Percentiles rank a stretch among this genome's conserved stretches.
Conservation (phyloP, 2,113 vertebrate species). For the Amblyopsis rosae region DNA sequence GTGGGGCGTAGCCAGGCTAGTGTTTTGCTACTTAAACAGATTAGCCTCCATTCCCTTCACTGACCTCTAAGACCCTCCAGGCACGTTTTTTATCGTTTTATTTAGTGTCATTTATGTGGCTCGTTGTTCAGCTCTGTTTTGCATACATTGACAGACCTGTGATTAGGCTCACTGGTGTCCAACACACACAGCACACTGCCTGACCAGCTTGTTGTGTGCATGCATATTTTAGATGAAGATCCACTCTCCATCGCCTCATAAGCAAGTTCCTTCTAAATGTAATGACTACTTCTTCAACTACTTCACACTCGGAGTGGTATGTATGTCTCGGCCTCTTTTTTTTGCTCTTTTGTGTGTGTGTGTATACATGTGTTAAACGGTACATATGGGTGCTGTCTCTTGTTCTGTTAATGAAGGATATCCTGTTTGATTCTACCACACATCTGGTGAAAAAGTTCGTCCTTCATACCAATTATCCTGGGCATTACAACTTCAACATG, state of each 20-base stretch:
- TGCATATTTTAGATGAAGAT: constrained; percentile 91
- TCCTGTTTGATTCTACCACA: constrained; percentile 96
- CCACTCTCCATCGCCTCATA: constrained; percentile 97
- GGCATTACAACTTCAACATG: constrained; percentile 99
- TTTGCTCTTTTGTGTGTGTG: neutral
- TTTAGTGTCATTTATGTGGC: neutral
- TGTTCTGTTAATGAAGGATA: constrained; percentile 78
- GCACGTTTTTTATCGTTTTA: too few relatives aligned
- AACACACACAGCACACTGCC: too few relatives aligned
- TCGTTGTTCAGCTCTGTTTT: neutral
- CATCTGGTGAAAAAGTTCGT: constrained; percentile 99
- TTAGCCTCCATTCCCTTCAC: too few relatives aligned
- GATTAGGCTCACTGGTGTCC: neutral
- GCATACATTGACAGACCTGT: neutral
- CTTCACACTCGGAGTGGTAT: constrained; percentile 96
- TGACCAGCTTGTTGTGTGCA: neutral
- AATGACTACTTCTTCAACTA: constrained; percentile 99
- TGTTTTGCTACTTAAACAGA: too few relatives aligned
- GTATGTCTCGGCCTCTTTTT: constrained; percentile 28
- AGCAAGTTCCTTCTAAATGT: constrained; percentile 98
- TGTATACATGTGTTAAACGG: neutral
- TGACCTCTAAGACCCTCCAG: too few relatives aligned
- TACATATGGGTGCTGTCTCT: too few relatives aligned
- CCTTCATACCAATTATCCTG: constrained; percentile 96
- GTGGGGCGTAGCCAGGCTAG: too few relatives aligned